Evolutionary conservation across 92 coral and sea anemone genomes (phyloP), one percentile per base, ranked within the genome.

Genomic region (Desmophyllum pertusum): DNA sequence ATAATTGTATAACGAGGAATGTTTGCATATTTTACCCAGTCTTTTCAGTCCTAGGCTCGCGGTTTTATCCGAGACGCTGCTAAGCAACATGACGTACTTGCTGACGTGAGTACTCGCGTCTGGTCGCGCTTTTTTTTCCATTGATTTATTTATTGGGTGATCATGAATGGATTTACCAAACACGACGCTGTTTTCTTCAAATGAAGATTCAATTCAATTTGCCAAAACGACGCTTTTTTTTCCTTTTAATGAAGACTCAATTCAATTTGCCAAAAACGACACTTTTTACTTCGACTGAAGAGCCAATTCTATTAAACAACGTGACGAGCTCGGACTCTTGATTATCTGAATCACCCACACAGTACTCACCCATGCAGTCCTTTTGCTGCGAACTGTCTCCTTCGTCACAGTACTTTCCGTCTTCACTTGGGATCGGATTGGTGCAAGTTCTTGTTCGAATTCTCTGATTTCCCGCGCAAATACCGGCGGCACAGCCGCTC

Each of bases 401-500:
- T 10, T 29, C 42, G n/a, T 67, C 84, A 42, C 98, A 96, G 57
- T 90, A 96, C 36, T 71, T 82, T 72, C 98, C 98, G 75, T 89
- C 90, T 2, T 76, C 41, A 76, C 87, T 90, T 71, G 98, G 98
- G 38, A 88, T 36, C 10, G 98, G 98, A 46, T 83, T 94, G 52
- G 98, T 92, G 77, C 98, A 96, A 11, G 98, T 96, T 55, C 96
- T 88, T 65, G 98, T 94, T 69, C 98, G 93, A 70, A 96, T 89
- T 74, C 85, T 87, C 68, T 94, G 98, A 77, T 96, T 95, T 72
- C 98, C 98, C 78, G 98, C 94, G 90, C 98, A 96, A 52, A 90
- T 89, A 3, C 98, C 98, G 52, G 96, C 92, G 14, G 98, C 98
- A 73, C 98, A 96, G 11, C 98, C 98, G 73, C 98, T 96, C 98